Conservation (phyloP, 2,797 vertebrate genomes). For the Chanos chanos region DNA sequence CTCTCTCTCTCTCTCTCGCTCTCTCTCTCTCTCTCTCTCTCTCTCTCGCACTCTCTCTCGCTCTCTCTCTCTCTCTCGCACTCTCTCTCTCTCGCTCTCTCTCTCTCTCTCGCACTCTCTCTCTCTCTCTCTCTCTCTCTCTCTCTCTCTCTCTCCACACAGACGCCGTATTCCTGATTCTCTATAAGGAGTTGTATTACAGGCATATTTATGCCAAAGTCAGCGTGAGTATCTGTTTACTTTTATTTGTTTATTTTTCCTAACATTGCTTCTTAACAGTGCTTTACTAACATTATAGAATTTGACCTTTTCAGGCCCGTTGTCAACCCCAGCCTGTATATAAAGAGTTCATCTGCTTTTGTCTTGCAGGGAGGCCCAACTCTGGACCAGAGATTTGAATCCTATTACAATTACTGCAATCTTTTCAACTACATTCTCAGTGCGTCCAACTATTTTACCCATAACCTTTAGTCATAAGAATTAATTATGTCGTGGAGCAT, state of each 20-base stretch:
- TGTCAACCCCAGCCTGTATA: too few relatives aligned
- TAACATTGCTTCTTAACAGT: too few relatives aligned
- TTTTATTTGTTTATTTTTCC: not conserved
- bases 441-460: constrained; percentile 64
- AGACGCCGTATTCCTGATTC: constrained; percentile 97
- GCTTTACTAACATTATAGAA: too few relatives aligned
- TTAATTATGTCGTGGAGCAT: too few relatives aligned
- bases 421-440: constrained; percentile 99
- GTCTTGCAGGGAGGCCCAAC: constrained; percentile 87
- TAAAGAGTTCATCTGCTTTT: not conserved
- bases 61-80: too few relatives aligned
- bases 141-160: constrained; percentile 22
- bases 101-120: too few relatives aligned
- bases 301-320: not conserved
- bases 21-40: too few relatives aligned
- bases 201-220: constrained; percentile 99
- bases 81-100: too few relatives aligned
- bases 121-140: too few relatives aligned
- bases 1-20: too few relatives aligned
- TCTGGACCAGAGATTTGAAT: constrained; percentile 96
- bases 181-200: constrained; percentile 97
- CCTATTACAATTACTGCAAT: constrained; percentile 99
- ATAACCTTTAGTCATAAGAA: too few relatives aligned
- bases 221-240: constrained; percentile 82
- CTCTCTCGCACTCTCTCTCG: too few relatives aligned